Evolutionary conservation across 2,797 vertebrate species (phyloP).

Genomic region (Rhyacichthys aspro): DNA sequence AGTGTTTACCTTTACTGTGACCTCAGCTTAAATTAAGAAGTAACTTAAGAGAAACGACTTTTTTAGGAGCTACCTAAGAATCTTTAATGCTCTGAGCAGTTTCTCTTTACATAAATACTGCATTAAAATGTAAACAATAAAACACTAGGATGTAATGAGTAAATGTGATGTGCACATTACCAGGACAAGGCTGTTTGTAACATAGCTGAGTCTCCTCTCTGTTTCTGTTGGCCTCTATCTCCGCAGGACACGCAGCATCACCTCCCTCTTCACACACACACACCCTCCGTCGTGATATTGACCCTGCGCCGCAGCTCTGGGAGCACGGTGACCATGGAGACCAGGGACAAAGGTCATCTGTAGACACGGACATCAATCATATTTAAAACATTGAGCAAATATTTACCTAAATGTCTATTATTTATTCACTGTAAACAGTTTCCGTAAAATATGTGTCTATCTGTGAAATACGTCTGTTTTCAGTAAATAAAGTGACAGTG

Average conservation of each 20-base stretch:
- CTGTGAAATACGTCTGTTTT: background rate
- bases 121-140: background rate
- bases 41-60: no score
- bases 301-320: constrained; percentile 83
- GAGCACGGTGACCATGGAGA: constrained; percentile 85
- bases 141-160: background rate
- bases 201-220: constrained; percentile 80
- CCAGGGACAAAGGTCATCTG: constrained; percentile 87
- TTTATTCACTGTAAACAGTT: no score
- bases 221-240: constrained; percentile 45
- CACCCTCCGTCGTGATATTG: constrained; percentile 70
- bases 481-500: background rate
- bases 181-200: constrained; percentile 82
- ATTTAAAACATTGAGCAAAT: no score
- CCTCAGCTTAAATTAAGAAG: no score
- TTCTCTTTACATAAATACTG: no score
- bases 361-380: constrained; percentile 3
- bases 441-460: no score
- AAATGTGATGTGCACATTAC: no score
- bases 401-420: background rate
- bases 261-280: constrained; percentile 80
- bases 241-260: constrained; percentile 67
- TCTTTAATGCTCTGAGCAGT: no score
- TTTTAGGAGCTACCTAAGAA: no score
- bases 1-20: no score